Base-by-base conservation (phyloP, 2,888 invertebrate genomes). In the Galeruca laticollis region DNA sequence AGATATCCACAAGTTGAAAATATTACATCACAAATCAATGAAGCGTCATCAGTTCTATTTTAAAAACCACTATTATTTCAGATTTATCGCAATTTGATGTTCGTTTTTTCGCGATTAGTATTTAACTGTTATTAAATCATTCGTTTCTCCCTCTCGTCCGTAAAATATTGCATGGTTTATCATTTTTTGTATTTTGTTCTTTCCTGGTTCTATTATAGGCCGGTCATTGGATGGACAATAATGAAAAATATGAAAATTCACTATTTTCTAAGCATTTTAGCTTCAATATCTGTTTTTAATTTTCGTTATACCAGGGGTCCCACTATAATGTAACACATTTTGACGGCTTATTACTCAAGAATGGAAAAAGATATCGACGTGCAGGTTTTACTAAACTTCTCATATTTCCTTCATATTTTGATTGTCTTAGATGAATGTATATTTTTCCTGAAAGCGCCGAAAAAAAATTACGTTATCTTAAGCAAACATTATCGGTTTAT, bases 61-160 rank as follows among this genome's bases (percentile, higher is more conserved):
- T 52, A 60, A 68, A 71, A 64, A 60, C 63, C 57, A 33, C 35
- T 60, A 56, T 65, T 67, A 59, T 57, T 61, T 21, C 65, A 49
- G 57, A 35, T 61, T 40, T 60, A 68, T 68, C 49, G 63, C 52
- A 60, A 61, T 65, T 69, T 62, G 54, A 43, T 67, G 62, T 47
- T 49, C 47, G 68, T 65, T 63, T 61, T 60, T 61, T 59, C 56
- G 60, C 72, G 67, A 70, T 73, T 49, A 62, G 68, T 69, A 69
- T 72, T 65, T 68, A 70, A 56, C 43, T 65, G 37, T 52, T 64
- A 68, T 65, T 63, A 68, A 67, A 75, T 70, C 64, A 72, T 73
- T 66, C 68, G 61, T 73, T 70, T 49, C 63, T 68, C 65, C 21
- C 3, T 52, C 64, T 65, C 66, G 51, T 63, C 26, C 47, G 59